Evolutionary conservation across 2,113 vertebrate genomes (phyloP).

Genomic region (Dromiciops gliroides): DNA sequence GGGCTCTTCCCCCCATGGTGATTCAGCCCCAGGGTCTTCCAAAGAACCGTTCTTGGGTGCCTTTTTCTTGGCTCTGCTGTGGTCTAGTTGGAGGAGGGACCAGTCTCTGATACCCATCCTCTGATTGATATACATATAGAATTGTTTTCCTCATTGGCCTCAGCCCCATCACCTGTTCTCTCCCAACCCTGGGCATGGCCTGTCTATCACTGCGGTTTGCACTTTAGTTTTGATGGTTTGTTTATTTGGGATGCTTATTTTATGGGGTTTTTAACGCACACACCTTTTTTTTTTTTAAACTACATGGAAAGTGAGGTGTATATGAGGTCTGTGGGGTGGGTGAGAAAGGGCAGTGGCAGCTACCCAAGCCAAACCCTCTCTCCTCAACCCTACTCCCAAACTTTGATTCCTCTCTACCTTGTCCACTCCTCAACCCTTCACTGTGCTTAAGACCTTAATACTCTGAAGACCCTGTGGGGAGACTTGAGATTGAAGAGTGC

Average conservation of each 20-base stretch:
- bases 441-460: background rate
- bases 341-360: conserved; percentile 61
- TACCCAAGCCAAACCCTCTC: conserved; percentile 49
- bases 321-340: conserved; percentile 38
- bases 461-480: background rate
- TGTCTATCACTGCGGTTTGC: conserved; percentile 69
- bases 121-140: conserved; percentile 61
- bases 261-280: conserved; percentile 54
- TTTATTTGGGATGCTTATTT: conserved; percentile 57
- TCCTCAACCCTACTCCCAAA: conserved; percentile 48
- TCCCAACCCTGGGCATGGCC: background rate
- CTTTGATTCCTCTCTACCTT: conserved; percentile 56
- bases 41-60: conserved; percentile 77
- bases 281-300: conserved; percentile 59
- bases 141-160: conserved; percentile 51
- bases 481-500: background rate
- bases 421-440: conserved; percentile 28
- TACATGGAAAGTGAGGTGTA: conserved; percentile 50
- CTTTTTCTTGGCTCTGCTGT: conserved; percentile 74
- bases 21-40: conserved; percentile 68
- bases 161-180: conserved; percentile 36
- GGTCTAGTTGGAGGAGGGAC: conserved; percentile 70
- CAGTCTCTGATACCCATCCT: conserved; percentile 69
- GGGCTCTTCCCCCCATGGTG: conserved; percentile 55
- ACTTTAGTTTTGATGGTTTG: conserved; percentile 75